Evolutionary conservation across 2,113 vertebrate genomes (phyloP).

Genomic region (Syngnathus scovelli): DNA sequence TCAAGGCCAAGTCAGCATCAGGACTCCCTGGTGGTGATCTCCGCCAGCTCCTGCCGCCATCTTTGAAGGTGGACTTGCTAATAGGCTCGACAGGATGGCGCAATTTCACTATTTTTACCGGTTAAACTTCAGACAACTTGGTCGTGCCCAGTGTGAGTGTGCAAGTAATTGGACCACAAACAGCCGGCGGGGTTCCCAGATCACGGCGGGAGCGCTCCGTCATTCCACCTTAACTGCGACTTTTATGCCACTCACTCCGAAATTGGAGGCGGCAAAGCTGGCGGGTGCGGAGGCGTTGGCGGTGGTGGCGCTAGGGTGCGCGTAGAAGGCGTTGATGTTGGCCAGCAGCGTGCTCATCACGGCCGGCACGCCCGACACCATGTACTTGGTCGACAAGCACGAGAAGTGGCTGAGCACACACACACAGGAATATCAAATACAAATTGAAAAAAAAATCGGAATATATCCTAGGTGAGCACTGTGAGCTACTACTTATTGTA

Average conservation of each 20-base stretch:
- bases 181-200: neutral
- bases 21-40: neutral
- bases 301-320: conserved; percentile 91
- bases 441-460: neutral
- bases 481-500: neutral
- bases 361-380: conserved; percentile 90
- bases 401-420: conserved; percentile 83
- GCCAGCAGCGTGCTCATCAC: conserved; percentile 97
- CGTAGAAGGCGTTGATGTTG: conserved; percentile 98
- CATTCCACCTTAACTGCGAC: neutral
- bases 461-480: neutral
- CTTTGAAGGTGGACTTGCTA: neutral
- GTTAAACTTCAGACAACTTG: neutral
- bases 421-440: neutral
- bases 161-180: neutral
- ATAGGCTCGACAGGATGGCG: neutral
- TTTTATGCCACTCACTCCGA: conserved; percentile 79
- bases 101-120: neutral
- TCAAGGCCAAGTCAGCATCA: neutral
- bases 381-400: conserved; percentile 96
- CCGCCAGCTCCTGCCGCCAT: neutral
- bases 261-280: conserved; percentile 94
- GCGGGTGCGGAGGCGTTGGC: conserved; percentile 91
- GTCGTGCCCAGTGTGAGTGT: neutral
- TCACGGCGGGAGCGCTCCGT: neutral